Base-by-base conservation (phyloP, 2,888 invertebrate genomes). In the Dryobota labecula region DNA sequence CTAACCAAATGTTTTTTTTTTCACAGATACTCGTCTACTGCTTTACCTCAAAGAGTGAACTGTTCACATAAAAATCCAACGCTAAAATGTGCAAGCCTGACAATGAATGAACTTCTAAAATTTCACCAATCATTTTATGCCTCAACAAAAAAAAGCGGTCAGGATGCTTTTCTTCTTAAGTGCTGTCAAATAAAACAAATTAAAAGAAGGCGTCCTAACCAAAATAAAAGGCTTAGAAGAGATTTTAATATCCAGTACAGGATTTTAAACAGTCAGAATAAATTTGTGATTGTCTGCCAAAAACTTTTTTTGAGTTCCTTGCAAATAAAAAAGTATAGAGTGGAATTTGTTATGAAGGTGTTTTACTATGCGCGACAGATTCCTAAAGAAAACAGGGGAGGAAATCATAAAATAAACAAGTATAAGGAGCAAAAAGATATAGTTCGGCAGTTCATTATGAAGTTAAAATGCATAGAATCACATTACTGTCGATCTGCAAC, bases 401-500 rank as follows among this genome's bases (percentile, higher is more conserved):
- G 60, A 60, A 60, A 60, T 30, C 60, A 60, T 58, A 58, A 58
- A 45, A 60, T 60, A 60, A 61, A 61, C 61, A 47, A 61, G 43
- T 61, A 57, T 57, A 57, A 38, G 61, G 60, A 61, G 61, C 61
- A 47, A 47, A 61, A 61, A 64, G 64, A 61, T 61, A 61, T 61
- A 61, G 61, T 82, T 51, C 73, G 63, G 43, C 43, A 73, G 27
- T 78, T 66, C 66, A 76, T 78, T 64, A 72, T 72, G 58, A 83
- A 78, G 65, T 69, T 78, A 65, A 83, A 81, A 79, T 83, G 79
- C 61, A 68, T 79, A 15, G 76, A 81, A 67, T 75, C 80, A 41
- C 83, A 83, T 77, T 79, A 83, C 65, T 81, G 80, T 78, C 80
- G 80, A 72, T 77, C 80, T 64, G 65, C 78, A 54, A 63, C 82